Conservation (phyloP, 2,888 invertebrate genomes). For the Caenorhabditis sp. region DNA sequence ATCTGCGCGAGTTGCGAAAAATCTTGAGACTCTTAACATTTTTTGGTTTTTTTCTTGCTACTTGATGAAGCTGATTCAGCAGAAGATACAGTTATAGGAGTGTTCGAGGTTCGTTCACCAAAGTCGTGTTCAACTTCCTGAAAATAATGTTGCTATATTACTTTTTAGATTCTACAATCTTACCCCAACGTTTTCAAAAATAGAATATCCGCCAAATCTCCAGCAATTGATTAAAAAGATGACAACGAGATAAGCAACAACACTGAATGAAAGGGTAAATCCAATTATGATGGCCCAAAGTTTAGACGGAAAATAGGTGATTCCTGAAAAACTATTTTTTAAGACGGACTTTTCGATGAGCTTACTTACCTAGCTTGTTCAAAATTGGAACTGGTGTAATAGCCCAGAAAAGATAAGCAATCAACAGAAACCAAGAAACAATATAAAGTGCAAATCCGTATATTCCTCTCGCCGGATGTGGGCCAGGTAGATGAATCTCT, state of each 20-base stretch:
- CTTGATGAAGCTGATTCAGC: background rate
- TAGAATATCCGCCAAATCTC: constrained; percentile 51
- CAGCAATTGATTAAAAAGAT: constrained; percentile 57
- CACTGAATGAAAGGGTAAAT: constrained; percentile 40
- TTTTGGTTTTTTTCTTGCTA: constrained; percentile 14
- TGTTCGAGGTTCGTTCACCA: constrained; percentile 24
- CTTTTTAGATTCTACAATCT: background rate
- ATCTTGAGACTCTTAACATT: constrained; percentile 9
- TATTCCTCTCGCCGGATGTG: constrained; percentile 56
- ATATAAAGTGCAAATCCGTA: constrained; percentile 57
- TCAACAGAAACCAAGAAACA: constrained; percentile 65
- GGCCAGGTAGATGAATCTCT: constrained; percentile 51
- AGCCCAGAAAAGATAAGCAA: constrained; percentile 85
- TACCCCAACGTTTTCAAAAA: constrained; percentile 59
- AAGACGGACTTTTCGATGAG: background rate
- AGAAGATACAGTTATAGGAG: constrained; percentile 5
- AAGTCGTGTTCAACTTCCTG: constrained; percentile 51
- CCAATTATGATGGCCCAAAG: constrained; percentile 65
- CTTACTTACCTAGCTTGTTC: constrained; percentile 75
- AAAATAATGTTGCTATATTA: background rate
- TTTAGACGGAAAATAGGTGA: constrained; percentile 69
- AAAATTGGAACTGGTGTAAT: constrained; percentile 81
- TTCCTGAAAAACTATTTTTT: constrained; percentile 31
- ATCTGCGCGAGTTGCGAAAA: constrained; percentile 13
- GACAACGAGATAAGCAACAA: constrained; percentile 48